A percentile compares a stretch with the other conserved stretches of the same genome.
These are phyloP conservation scores for Rhadina sibilatrix DNA, from an alignment of 2,113 vertebrate species.

Conservation along the genomic window DNA sequence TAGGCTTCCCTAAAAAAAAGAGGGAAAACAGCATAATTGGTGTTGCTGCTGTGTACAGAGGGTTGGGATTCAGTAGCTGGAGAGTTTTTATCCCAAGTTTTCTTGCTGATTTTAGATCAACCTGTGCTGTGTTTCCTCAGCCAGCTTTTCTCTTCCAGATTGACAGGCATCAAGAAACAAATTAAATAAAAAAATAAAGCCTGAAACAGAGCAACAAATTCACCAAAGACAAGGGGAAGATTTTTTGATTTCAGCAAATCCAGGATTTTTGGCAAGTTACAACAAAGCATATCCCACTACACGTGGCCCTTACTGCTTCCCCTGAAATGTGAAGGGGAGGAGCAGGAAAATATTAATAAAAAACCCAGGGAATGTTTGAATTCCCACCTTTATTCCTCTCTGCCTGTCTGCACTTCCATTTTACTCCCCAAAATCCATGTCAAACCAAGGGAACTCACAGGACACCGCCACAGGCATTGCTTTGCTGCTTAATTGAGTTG, in stretches of 20 bases:
- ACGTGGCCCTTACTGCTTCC: background rate
- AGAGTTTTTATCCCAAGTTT: background rate
- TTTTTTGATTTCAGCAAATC: background rate
- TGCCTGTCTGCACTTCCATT: background rate
- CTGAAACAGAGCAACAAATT: background rate
- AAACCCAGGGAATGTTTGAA: background rate
- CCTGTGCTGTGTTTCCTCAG: background rate
- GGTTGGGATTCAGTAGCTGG: background rate
- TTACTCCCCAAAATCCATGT: background rate
- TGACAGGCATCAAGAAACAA: background rate
- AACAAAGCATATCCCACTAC: fast-evolving
- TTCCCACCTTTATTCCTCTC: background rate
- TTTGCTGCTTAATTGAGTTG: background rate
- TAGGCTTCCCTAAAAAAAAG: background rate
- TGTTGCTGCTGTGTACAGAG: background rate
- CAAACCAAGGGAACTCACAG: background rate
- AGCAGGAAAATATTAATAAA: background rate
- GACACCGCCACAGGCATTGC: background rate
- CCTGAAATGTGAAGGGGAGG: background rate
- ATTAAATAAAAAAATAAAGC: background rate
- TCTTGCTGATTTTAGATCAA: background rate
- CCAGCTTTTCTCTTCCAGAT: background rate
- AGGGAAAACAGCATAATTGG: background rate
- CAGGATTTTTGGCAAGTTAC: background rate
- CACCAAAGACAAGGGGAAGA: background rate